Conservation (phyloP, 2,888 invertebrate species). For the Lepidochitona cinerea region DNA sequence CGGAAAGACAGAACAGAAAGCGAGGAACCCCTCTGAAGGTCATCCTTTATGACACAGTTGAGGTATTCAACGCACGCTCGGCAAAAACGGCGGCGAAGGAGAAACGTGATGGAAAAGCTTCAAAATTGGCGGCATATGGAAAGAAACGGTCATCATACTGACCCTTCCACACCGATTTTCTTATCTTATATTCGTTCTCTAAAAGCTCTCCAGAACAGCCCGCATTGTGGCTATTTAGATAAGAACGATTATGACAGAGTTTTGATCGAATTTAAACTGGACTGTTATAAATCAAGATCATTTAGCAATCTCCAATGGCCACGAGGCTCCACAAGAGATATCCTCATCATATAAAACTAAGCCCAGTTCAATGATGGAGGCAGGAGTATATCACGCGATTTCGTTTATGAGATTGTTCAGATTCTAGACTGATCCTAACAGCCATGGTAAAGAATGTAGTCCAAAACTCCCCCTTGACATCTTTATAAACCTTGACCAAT, state of each 20-base stretch:
- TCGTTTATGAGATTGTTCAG: too few relatives aligned
- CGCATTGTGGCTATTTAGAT: not conserved
- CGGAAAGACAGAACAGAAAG: not conserved
- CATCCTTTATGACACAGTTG: not conserved
- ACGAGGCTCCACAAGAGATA: not conserved
- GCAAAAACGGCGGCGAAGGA: not conserved
- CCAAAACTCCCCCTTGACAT: too few relatives aligned
- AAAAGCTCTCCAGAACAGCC: not conserved
- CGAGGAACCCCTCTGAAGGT: not conserved
- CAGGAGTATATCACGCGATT: too few relatives aligned
- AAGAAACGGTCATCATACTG: not conserved
- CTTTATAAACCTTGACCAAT: too few relatives aligned
- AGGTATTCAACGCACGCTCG: constrained; percentile 4
- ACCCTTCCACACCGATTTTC: not conserved
- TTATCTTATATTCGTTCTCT: not conserved
- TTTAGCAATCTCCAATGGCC: not conserved
- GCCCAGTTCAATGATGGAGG: too few relatives aligned
- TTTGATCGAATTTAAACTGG: not conserved
- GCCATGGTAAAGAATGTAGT: too few relatives aligned
- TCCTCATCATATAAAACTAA: not conserved
- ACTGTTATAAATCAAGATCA: constrained; percentile 7
- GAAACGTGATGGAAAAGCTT: not conserved
- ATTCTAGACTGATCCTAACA: too few relatives aligned
- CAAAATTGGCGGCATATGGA: not conserved
- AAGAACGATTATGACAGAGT: not conserved